Evolutionary conservation across 2,113 vertebrate species (phyloP).

Genomic region (Lampris incognitus): DNA sequence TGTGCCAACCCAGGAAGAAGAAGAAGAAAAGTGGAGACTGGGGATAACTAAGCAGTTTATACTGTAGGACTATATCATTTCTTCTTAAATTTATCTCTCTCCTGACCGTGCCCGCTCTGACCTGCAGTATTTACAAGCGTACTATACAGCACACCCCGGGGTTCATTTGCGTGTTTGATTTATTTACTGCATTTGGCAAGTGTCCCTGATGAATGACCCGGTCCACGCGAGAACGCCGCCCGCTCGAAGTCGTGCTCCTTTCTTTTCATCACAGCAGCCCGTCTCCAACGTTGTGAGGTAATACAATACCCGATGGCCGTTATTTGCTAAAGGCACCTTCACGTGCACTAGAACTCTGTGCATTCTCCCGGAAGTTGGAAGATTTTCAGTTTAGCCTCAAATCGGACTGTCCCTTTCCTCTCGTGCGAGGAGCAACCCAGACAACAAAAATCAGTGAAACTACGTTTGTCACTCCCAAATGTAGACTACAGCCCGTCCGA

Average conservation of each 20-base stretch:
- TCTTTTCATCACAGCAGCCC: constrained; percentile 19
- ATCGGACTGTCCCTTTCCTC: constrained; percentile 23
- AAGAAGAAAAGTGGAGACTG: constrained; percentile 67
- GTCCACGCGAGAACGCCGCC: constrained; percentile 37
- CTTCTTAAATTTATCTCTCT: constrained; percentile 59
- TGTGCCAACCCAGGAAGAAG: constrained; percentile 53
- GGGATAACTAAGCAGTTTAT: constrained; percentile 42
- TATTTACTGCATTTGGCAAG: constrained; percentile 25
- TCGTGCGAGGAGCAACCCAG: not conserved
- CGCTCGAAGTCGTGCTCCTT: constrained; percentile 20
- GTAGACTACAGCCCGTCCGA: constrained; percentile 41
- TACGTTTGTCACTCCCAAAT: constrained; percentile 53
- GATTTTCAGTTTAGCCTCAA: constrained; percentile 47
- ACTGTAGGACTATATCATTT: constrained; percentile 60
- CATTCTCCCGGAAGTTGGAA: constrained; percentile 36
- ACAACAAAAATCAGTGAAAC: constrained; percentile 40
- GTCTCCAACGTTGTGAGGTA: constrained; percentile 48
- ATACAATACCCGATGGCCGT: constrained; percentile 50
- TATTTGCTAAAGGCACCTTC: constrained; percentile 74
- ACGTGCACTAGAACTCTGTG: constrained; percentile 37
- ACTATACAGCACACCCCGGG: not conserved
- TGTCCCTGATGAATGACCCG: constrained; percentile 41
- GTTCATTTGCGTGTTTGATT: too few species aligned
- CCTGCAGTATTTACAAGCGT: constrained; percentile 9
- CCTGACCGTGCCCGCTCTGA: constrained; percentile 41